A percentile compares a stretch with the other conserved stretches of the same genome.
Conservation (phyloP, 2,888 invertebrate genomes). For the Dione juno region DNA sequence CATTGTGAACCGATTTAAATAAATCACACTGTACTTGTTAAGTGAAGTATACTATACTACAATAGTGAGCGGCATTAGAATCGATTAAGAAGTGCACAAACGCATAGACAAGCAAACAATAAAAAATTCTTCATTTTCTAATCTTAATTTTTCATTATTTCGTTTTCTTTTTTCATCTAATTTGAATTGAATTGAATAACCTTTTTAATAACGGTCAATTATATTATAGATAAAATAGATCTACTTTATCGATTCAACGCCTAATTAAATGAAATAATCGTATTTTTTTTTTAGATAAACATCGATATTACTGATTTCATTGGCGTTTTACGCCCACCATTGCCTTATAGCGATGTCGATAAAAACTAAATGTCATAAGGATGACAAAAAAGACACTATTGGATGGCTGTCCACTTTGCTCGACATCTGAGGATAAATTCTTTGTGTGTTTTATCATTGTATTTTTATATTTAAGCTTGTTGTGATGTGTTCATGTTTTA, state of each 20-base stretch:
- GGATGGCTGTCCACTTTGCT: constrained; percentile 26
- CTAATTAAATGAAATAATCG: constrained; percentile 5
- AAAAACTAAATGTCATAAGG: constrained; percentile 29
- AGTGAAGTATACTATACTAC: too few relatives aligned
- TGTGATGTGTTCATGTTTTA: constrained; percentile 19
- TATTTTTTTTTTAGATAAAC: background rate
- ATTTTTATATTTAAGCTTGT: constrained; percentile 17
- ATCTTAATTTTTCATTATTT: background rate
- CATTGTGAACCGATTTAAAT: too few relatives aligned
- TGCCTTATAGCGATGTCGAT: background rate
- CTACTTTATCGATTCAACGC: background rate
- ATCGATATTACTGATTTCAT: constrained; percentile 13
- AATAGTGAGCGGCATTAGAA: too few relatives aligned
- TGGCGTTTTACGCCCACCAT: constrained; percentile 20
- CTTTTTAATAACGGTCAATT: background rate
- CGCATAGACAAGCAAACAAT: too few relatives aligned
- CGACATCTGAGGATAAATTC: constrained; percentile 24
- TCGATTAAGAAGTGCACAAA: too few relatives aligned
- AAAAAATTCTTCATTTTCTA: too few relatives aligned
- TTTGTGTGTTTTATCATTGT: constrained; percentile 15
- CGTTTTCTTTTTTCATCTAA: background rate
- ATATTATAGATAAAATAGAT: constrained; percentile 2
- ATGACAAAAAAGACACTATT: constrained; percentile 28
- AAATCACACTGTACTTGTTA: too few relatives aligned
- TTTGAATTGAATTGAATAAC: too few relatives aligned